Evolutionary conservation across 2,113 vertebrate species (phyloP), one percentile per base, ranked within the genome.

Genomic region (Enhydra lutris): DNA sequence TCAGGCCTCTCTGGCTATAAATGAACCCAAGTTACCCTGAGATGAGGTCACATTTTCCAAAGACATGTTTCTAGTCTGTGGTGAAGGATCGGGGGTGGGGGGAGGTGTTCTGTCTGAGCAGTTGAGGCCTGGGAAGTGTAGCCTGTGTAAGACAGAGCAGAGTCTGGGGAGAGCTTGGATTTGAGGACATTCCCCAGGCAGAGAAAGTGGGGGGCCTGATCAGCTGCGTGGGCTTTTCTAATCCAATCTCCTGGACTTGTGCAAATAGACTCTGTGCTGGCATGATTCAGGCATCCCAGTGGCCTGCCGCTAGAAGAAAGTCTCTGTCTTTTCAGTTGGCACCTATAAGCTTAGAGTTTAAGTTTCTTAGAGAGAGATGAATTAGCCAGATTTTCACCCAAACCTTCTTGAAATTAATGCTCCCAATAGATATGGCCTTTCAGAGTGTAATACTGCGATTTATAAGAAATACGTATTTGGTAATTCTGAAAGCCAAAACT

Each of bases 21-120:
- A 90, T 55, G 97, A 94, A 96, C 55, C 87, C 69, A 34, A 91
- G 74, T 94, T 96, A 97, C 82, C 94, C 84, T 83, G 81, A 88
- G 89, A 96, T 98, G 97, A 97, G 69, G 80, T 98, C 98, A 98
- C 78, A 98, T 97, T 98, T 98, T 98, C 98, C 98, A 86, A 95
- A 97, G 93, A 74, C 34, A 17, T n/a, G 88, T 78, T 97, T 97
- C 84, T 95, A 57, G 82, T 65, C 96, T 86, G 67, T 78, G 84
- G 96, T 74, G 76, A 86, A 85, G 65, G 81, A 67, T 69, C 47
- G 21, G 47, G 61, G 24, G 39, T 39, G 39, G 74, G 42, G 3
- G 57, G 42, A 14, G 26, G 74, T 7, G 7, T 69, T 81, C 82
- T 83, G 71, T 85, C 85, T 96, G 97, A 97, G 88, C 69, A 94